These are phyloP conservation scores for Trachelipus rathkii DNA, from an alignment of 1,140 invertebrate genomes.

Conservation along the genomic window DNA sequence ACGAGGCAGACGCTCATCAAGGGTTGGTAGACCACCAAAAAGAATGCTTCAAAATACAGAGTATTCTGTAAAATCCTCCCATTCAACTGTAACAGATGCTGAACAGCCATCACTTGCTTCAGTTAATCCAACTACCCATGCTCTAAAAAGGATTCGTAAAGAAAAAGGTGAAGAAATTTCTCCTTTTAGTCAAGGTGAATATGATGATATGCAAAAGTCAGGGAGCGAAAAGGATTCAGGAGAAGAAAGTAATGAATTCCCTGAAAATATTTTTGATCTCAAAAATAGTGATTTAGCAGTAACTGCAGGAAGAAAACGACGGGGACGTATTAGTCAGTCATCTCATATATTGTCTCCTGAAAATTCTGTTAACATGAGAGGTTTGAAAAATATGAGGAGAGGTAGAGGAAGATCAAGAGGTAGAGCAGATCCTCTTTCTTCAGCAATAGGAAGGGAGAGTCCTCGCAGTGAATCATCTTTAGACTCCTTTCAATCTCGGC, in stretches of 20 bases:
- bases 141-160: slow-evolving; percentile 23
- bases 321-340: slow-evolving; percentile 14
- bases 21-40: slow-evolving; percentile 30
- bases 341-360: not conserved
- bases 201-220: slow-evolving; percentile 17
- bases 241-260: slow-evolving; percentile 28
- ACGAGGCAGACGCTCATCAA: slow-evolving; percentile 24
- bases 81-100: slow-evolving; percentile 15
- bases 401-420: slow-evolving; percentile 17
- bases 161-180: slow-evolving; percentile 19
- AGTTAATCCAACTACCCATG: slow-evolving; percentile 25
- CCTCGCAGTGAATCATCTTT: slow-evolving; percentile 31
- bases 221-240: slow-evolving; percentile 39
- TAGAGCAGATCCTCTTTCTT: not conserved
- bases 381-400: slow-evolving; percentile 6
- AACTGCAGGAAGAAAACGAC: not conserved
- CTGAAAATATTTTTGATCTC: slow-evolving; percentile 20
- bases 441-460: slow-evolving; percentile 22
- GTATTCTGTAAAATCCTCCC: slow-evolving; percentile 13
- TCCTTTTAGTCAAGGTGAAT: not conserved
- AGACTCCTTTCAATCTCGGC: not conserved
- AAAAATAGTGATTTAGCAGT: slow-evolving; percentile 13
- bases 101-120: slow-evolving; percentile 11
- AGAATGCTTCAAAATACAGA: slow-evolving; percentile 26
- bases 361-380: not conserved